Base-by-base conservation (phyloP, 2,797 vertebrate genomes). In the Erpetoichthys calabaricus region DNA sequence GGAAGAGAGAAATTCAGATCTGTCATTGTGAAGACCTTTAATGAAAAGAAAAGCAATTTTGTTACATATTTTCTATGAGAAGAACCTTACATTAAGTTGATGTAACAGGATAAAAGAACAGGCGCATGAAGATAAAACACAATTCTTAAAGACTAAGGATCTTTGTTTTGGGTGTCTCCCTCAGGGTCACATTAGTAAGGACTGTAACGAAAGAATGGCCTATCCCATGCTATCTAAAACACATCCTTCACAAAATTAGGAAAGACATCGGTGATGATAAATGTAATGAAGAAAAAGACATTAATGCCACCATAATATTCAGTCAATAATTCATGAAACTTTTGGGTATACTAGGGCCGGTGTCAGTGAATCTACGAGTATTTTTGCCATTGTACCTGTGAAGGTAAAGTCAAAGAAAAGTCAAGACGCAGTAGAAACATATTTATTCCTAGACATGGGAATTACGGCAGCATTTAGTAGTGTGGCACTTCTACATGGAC, bases 131-230 rank as follows among this genome's bases (percentile, higher is more conserved):
- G 62, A 63, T 3, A 60, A 47, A 46, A 46, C 60, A 7, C 1
- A 56, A n/a, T 51, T 60, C 41, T 1, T 56, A 8, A 56, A 56
- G 7, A 4, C 41, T 6, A 60, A 45, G 41, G 54, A 53, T 3
- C 43, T 52, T 41, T 60, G 47, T 8, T 60, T 60, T 52, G 47
- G 47, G 6, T 60, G 25, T n/a, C n/a, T n/a, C n/a, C n/a, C n/a
- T n/a, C n/a, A n/a, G n/a, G n/a, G n/a, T n/a, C n/a, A n/a, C n/a
- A n/a, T n/a, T n/a, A n/a, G n/a, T n/a, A n/a, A n/a, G n/a, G n/a
- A n/a, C n/a, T 10, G 47, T 47, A 49, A 5, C 47, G 49, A 49
- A n/a, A 49, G 45, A 6, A 53, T 43, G 8, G 45, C 10, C 4
- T 60, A 55, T 56, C 8, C 42, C 44, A 4, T 59, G 61, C 8